Conservation (phyloP, 2,113 vertebrate species). For the Apistogramma diplotaenia region DNA sequence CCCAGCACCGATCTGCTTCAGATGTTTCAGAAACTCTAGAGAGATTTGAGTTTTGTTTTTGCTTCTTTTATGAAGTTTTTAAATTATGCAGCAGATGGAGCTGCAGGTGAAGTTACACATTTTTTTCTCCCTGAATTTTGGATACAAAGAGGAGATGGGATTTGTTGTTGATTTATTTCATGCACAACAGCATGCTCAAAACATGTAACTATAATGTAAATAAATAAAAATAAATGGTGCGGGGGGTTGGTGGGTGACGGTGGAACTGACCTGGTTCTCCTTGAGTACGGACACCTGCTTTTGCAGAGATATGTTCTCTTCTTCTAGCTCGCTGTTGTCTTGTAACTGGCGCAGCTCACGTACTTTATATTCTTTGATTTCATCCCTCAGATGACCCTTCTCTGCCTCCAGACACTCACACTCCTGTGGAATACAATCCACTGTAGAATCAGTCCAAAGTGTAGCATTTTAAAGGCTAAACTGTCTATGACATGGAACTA, state of each 20-base stretch:
- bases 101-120: neutral
- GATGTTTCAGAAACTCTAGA: neutral
- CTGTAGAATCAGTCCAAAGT: neutral
- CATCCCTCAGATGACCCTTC: slow-evolving; percentile 76
- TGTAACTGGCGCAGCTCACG: slow-evolving; percentile 80
- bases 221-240: too few species aligned
- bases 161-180: neutral
- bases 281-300: slow-evolving; percentile 83
- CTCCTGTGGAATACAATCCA: slow-evolving; percentile 67
- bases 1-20: neutral
- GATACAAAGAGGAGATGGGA: neutral
- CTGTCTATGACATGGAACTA: neutral
- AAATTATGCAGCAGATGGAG: neutral
- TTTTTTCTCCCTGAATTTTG: too few species aligned
- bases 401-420: slow-evolving; percentile 78
- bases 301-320: slow-evolving; percentile 84
- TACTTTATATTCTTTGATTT: slow-evolving; percentile 82
- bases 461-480: neutral
- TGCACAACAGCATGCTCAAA: neutral
- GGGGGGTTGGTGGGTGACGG: too few species aligned
- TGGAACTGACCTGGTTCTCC: slow-evolving; percentile 82
- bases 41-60: too few species aligned
- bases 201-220: neutral
- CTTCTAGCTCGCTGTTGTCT: slow-evolving; percentile 82
- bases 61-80: neutral